Conservation (phyloP, 2,888 invertebrate genomes). For the Pogonocherus hispidulus region DNA sequence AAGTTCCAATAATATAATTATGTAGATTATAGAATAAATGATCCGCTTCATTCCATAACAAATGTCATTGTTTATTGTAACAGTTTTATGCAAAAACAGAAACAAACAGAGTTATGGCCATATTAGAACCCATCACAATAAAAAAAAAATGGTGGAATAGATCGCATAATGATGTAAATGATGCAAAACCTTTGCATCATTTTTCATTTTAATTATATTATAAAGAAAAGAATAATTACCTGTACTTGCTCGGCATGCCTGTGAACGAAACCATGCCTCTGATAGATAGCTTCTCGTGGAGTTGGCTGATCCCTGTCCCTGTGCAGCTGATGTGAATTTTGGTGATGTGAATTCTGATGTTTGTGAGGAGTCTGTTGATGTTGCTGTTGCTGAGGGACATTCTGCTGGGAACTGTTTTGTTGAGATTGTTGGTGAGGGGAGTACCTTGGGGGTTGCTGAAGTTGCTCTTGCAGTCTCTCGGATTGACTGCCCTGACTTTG, state of each 20-base stretch:
- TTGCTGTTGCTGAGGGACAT: constrained; percentile 37
- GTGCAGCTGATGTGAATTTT: constrained; percentile 42
- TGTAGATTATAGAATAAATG: no score
- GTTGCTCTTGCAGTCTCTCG: constrained; percentile 59
- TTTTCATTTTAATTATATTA: not conserved
- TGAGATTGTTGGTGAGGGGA: constrained; percentile 20
- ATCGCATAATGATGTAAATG: no score
- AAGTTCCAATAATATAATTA: no score
- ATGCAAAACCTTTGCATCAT: no score
- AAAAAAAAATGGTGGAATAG: no score
- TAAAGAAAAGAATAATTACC: constrained; percentile 48
- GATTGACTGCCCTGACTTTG: constrained; percentile 69
- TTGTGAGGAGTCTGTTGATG: constrained; percentile 30
- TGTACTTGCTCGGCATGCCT: constrained; percentile 67
- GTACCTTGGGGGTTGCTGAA: constrained; percentile 38
- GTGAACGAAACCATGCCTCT: constrained; percentile 65
- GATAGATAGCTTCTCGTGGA: constrained; percentile 60
- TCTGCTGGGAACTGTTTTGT: no score
- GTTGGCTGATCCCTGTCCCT: constrained; percentile 47
- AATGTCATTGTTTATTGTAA: no score
- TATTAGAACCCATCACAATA: no score
- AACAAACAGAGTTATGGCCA: no score
- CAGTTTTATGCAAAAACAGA: no score
- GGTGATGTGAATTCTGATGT: constrained; percentile 27
- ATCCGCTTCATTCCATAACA: no score